These are phyloP conservation scores for Agelastica alni DNA, from an alignment of 2,888 invertebrate species.

Conservation along the genomic window DNA sequence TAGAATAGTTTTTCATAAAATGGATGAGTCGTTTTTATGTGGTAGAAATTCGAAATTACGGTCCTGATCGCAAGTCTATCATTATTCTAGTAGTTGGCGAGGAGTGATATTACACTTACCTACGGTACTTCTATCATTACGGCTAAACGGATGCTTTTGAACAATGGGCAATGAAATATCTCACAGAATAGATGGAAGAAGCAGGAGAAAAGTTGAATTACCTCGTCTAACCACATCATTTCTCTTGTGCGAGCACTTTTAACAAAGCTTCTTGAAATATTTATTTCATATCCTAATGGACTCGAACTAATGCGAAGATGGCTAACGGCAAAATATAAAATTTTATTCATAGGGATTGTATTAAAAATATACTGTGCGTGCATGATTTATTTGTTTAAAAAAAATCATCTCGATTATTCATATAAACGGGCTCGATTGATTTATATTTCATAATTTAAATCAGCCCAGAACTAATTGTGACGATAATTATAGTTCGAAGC, in stretches of 20 bases:
- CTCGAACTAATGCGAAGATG: constrained; percentile 29
- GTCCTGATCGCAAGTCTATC: constrained; percentile 22
- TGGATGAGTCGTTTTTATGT: too few relatives aligned
- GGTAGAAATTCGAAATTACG: too few relatives aligned
- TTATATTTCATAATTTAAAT: too few relatives aligned
- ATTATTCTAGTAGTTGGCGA: constrained; percentile 15
- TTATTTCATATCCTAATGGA: constrained; percentile 28
- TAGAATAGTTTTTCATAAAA: too few relatives aligned
- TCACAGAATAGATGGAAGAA: constrained; percentile 20
- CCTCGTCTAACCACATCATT: constrained; percentile 21
- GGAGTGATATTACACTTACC: constrained; percentile 31
- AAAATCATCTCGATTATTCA: too few relatives aligned
- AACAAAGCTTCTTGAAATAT: constrained; percentile 11
- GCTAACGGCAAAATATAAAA: constrained; percentile 6
- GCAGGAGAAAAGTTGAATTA: constrained; percentile 28
- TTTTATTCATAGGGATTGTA: too few relatives aligned
- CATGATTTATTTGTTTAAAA: too few relatives aligned
- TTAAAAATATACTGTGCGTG: too few relatives aligned
- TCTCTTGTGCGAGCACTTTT: constrained; percentile 15
- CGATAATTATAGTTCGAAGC: too few relatives aligned
- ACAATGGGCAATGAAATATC: constrained; percentile 31
- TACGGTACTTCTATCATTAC: constrained; percentile 41
- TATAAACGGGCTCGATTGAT: too few relatives aligned
- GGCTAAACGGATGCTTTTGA: constrained; percentile 38
- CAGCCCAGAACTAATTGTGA: too few relatives aligned